Percentiles rank a stretch among this genome's conserved stretches.
Evolutionary conservation across 2,888 invertebrate species (phyloP).

Genomic region (Linnaemya tessellans): DNA sequence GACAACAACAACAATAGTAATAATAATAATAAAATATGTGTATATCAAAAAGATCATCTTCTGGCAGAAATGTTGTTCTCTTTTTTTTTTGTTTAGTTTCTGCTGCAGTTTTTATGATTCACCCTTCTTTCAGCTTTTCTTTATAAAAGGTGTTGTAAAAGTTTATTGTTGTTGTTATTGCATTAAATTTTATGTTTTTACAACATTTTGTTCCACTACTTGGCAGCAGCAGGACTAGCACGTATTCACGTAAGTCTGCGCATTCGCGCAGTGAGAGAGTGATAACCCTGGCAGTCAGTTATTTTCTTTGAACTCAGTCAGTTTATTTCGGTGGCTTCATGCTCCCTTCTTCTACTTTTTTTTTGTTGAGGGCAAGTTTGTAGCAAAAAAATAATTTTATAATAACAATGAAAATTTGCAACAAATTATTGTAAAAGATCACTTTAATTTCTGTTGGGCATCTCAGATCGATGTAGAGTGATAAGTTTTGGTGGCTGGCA

Average conservation of each 20-base stretch:
- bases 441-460: slow-evolving; percentile 45
- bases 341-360: slow-evolving; percentile 6
- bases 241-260: no score
- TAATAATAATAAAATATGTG: background rate
- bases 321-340: slow-evolving; percentile 1
- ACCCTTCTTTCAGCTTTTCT: slow-evolving; percentile 48
- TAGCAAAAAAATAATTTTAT: background rate
- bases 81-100: background rate
- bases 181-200: slow-evolving; percentile 68
- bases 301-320: background rate
- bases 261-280: background rate
- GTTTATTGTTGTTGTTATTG: slow-evolving; percentile 32
- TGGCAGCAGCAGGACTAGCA: background rate
- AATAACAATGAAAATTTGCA: slow-evolving; percentile 56
- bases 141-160: slow-evolving; percentile 65
- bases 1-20: background rate
- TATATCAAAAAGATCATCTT: slow-evolving; percentile 16
- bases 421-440: slow-evolving; percentile 70
- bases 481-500: slow-evolving; percentile 48
- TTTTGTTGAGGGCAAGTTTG: background rate
- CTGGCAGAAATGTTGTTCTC: background rate
- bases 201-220: slow-evolving; percentile 27
- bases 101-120: background rate
- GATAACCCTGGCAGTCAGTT: background rate
- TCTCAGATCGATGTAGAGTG: slow-evolving; percentile 51